phyloP scores from a whole-genome alignment of 2,113 vertebrate species.

The Rallus limicola region DNA sequence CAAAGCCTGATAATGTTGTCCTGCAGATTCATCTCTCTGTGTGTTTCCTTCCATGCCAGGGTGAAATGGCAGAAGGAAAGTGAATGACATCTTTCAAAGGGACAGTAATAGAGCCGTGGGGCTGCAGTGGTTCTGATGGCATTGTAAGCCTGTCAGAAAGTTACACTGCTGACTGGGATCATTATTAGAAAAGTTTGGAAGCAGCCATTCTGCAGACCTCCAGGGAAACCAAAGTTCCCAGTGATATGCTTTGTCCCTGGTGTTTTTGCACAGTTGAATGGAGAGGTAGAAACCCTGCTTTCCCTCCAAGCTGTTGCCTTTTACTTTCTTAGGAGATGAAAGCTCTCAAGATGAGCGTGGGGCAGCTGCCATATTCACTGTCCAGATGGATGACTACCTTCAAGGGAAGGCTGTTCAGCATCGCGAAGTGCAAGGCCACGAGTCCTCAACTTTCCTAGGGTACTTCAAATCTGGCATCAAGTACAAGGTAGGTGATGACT shows the following conservation, averaged over 20 bases:
- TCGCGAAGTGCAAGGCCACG: constrained; percentile 90
- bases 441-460: constrained; percentile 90
- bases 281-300: not conserved
- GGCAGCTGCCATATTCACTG: constrained; percentile 93
- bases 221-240: not conserved
- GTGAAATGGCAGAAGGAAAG: not conserved
- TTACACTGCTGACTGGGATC: not conserved
- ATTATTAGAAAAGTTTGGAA: not conserved
- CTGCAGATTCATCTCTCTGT: not conserved
- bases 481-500: constrained; percentile 86
- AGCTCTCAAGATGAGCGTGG: constrained; percentile 96
- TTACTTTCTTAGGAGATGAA: constrained; percentile 78
- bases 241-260: not conserved
- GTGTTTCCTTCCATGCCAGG: not conserved
- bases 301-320: not conserved
- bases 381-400: constrained; percentile 95
- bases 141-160: not conserved
- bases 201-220: not conserved
- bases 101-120: not conserved
- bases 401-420: constrained; percentile 92
- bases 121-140: not conserved
- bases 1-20: not conserved
- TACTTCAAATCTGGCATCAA: constrained; percentile 97
- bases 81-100: not conserved
- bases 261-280: not conserved